These are phyloP conservation scores for Tarsius wallacei DNA, from an alignment of 2,797 vertebrate species.

Conservation along the genomic window DNA sequence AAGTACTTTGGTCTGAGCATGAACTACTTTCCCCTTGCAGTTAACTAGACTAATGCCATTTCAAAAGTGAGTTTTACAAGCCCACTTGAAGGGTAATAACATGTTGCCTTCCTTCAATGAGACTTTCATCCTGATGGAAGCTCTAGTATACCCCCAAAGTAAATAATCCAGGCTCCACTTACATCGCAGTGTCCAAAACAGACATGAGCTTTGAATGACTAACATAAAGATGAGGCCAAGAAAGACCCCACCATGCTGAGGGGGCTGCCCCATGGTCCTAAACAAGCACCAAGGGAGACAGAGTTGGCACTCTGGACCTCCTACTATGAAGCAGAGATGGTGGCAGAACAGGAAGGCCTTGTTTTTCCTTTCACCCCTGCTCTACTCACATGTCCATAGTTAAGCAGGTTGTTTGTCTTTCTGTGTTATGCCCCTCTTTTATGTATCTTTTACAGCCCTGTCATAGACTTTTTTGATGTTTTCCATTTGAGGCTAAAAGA, in stretches of 20 bases:
- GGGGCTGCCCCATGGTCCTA: not conserved
- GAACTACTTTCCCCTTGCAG: conserved; percentile 32
- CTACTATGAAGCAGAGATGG: not conserved
- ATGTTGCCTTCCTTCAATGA: conserved; percentile 61
- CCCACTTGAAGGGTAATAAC: conserved; percentile 77
- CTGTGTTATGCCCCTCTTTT: not conserved
- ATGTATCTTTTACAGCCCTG: not conserved
- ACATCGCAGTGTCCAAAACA: not conserved
- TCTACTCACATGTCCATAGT: not conserved
- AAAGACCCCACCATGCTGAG: not conserved
- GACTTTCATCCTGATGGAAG: conserved; percentile 74
- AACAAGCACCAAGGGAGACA: not conserved
- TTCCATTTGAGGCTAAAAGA: not conserved
- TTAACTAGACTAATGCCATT: conserved; percentile 57
- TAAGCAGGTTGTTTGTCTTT: not conserved
- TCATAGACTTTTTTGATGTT: not conserved
- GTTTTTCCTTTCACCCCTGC: not conserved
- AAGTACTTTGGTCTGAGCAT: conserved; percentile 26
- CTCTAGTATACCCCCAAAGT: conserved; percentile 23
- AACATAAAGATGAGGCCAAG: not conserved
- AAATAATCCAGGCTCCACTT: conserved; percentile 26
- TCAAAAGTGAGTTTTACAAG: conserved; percentile 80
- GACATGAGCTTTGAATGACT: conserved; percentile 25
- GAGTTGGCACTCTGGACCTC: not conserved
- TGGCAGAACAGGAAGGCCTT: not conserved